Conservation (phyloP, 2,113 vertebrate species). For the Edolisoma coerulescens region DNA sequence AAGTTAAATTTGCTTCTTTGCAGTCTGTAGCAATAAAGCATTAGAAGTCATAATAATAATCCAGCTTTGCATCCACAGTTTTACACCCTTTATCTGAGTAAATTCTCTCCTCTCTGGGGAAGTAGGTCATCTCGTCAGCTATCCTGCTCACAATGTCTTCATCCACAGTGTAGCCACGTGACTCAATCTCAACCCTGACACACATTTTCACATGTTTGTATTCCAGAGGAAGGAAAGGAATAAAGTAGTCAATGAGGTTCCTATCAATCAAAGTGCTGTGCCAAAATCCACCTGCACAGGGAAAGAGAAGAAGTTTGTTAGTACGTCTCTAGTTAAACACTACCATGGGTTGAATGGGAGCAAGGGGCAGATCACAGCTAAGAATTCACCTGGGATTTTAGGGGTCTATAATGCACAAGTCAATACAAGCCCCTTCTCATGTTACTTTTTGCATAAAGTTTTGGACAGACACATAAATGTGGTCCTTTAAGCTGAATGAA, state of each 20-base stretch:
- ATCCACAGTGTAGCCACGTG: constrained; percentile 54
- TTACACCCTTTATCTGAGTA: constrained; percentile 95
- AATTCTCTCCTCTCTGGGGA: constrained; percentile 85
- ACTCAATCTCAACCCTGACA: constrained; percentile 76
- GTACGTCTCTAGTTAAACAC: not conserved
- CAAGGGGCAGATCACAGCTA: not conserved
- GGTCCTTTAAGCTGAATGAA: not conserved
- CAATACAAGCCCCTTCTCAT: not conserved
- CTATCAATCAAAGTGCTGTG: constrained; percentile 90
- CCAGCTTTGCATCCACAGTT: constrained; percentile 86
- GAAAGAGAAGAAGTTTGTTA: not conserved
- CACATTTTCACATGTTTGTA: constrained; percentile 89
- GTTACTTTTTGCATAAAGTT: not conserved
- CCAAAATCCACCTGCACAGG: constrained; percentile 87
- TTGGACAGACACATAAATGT: not conserved
- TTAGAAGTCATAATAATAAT: constrained; percentile 81
- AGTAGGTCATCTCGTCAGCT: constrained; percentile 85
- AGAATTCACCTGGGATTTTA: not conserved
- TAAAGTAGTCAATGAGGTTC: constrained; percentile 92
- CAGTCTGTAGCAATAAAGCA: not conserved
- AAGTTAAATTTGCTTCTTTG: constrained; percentile 4
- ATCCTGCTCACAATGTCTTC: constrained; percentile 70
- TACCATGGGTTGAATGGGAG: fast-evolving
- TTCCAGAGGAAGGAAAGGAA: constrained; percentile 94
- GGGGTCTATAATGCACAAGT: not conserved